phyloP scores from a whole-genome alignment of 2,888 invertebrate genomes.

The Stenotaenia linearis region DNA sequence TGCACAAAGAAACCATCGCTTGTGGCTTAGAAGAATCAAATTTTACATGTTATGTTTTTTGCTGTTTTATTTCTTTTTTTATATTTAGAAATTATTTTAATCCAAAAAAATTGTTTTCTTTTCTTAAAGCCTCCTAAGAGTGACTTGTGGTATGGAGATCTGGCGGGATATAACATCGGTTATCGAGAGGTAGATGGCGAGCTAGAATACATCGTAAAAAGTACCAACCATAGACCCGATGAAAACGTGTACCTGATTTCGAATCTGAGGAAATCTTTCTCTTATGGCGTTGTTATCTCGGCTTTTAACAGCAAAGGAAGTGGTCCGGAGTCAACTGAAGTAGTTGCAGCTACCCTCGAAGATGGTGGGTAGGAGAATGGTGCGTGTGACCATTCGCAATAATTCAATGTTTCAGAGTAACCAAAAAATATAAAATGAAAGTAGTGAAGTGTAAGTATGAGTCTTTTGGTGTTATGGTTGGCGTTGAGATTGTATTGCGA shows the following conservation, averaged over 20 bases:
- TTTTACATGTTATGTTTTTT: background rate
- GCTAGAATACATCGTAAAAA: slow-evolving; percentile 36
- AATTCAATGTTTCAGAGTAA: background rate
- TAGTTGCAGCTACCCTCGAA: slow-evolving; percentile 40
- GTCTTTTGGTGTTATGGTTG: background rate
- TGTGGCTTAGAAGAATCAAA: background rate
- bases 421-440: background rate
- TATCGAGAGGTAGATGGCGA: slow-evolving; percentile 40
- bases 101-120: slow-evolving; percentile 22
- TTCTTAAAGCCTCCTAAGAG: slow-evolving; percentile 43
- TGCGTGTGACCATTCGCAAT: slow-evolving; percentile 31
- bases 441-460: background rate
- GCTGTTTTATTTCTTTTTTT: background rate
- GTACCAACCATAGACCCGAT: slow-evolving; percentile 38
- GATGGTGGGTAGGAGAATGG: slow-evolving; percentile 40
- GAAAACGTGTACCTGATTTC: slow-evolving; percentile 41
- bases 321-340: slow-evolving; percentile 40
- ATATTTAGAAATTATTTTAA: background rate
- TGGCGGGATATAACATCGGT: slow-evolving; percentile 50
- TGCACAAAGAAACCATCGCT: background rate
- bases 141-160: slow-evolving; percentile 45
- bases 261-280: slow-evolving; percentile 42
- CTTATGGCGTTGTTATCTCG: slow-evolving; percentile 41
- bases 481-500: background rate
- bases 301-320: slow-evolving; percentile 41